Evolutionary conservation across 35 echinoderm and acorn worm genomes (phyloP).

Genomic region (Apostichopus californicus): DNA sequence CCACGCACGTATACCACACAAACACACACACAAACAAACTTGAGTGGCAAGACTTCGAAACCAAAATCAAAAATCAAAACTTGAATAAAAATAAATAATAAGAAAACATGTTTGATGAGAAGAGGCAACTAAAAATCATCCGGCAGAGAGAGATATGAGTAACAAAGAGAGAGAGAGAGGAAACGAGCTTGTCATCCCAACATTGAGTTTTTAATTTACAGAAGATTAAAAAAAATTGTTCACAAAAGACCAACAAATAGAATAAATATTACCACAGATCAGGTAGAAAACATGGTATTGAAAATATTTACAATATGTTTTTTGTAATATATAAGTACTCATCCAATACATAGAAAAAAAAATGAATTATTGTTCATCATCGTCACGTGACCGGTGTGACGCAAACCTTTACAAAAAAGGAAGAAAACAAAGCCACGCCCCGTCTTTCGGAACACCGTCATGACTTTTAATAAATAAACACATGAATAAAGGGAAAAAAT

Average conservation of each 20-base stretch:
- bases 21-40: neutral
- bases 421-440: no score
- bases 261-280: constrained; percentile 52
- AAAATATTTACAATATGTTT: constrained; percentile 52
- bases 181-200: neutral
- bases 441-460: no score
- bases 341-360: constrained; percentile 16
- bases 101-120: neutral
- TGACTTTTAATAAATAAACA: no score
- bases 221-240: constrained; percentile 23
- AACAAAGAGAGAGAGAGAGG: neutral
- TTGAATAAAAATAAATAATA: neutral
- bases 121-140: neutral
- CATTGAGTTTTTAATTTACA: constrained; percentile 34
- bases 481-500: no score
- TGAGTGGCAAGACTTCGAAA: constrained; percentile 18
- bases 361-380: neutral
- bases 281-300: constrained; percentile 48
- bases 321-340: constrained; percentile 52
- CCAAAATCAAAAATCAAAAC: neutral
- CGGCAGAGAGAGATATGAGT: neutral
- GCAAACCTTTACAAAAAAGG: no score
- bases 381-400: neutral
- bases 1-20: constrained; percentile 41
- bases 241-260: constrained; percentile 40